phyloP scores from a whole-genome alignment of 2,888 invertebrate genomes.

The Orchesellides sinensis region DNA sequence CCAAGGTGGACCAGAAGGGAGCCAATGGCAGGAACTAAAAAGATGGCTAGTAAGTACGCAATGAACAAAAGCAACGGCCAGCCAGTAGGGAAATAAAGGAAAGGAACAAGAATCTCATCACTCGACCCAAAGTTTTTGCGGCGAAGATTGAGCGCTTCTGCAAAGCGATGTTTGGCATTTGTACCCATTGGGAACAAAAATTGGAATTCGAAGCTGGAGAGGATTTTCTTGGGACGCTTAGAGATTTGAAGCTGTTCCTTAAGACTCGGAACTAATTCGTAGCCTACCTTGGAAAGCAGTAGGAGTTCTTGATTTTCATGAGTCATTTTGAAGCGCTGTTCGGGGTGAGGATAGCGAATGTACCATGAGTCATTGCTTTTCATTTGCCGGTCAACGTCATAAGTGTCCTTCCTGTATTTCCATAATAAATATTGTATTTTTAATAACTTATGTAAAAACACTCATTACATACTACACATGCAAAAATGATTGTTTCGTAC shows the following conservation, averaged over 20 bases:
- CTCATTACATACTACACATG: too few species aligned
- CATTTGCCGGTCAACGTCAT: neutral
- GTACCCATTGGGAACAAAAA: neutral
- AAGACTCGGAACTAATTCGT: neutral
- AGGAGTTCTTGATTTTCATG: conserved; percentile 5
- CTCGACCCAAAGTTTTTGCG: neutral
- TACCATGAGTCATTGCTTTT: neutral
- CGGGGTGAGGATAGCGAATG: conserved; percentile 8
- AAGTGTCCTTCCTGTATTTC: neutral
- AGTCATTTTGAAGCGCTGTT: conserved; percentile 11
- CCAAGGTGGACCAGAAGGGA: conserved; percentile 11
- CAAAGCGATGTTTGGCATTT: conserved; percentile 1
- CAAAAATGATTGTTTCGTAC: too few species aligned
- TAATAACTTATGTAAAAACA: neutral
- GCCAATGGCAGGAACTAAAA: conserved; percentile 3
- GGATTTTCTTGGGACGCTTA: neutral
- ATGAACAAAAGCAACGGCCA: neutral
- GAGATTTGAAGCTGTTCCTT: neutral
- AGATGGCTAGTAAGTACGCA: neutral
- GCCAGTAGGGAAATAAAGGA: conserved; percentile 27
- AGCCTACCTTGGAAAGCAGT: neutral
- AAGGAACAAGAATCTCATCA: conserved; percentile 17
- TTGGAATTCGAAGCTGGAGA: neutral
- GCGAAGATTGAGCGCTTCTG: conserved; percentile 12
- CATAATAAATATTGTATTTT: neutral